These are phyloP conservation scores for Prenolepis imparis DNA, from an alignment of 2,888 invertebrate species.

Conservation along the genomic window DNA sequence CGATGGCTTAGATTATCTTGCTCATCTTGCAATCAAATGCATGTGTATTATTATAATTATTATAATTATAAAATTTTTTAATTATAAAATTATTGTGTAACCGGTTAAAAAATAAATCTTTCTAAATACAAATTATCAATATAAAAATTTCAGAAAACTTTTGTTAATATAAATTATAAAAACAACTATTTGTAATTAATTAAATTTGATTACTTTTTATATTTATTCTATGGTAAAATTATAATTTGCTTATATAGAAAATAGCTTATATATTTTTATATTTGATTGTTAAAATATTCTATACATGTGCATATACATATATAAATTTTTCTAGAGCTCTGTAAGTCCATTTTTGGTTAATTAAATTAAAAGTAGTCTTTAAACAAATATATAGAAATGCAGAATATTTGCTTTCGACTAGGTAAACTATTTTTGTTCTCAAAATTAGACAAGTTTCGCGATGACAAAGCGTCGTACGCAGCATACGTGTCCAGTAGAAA, in stretches of 20 bases:
- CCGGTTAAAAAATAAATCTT: neutral
- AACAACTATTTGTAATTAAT: no score
- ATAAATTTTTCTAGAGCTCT: neutral
- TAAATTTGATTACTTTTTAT: neutral
- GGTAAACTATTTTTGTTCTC: neutral
- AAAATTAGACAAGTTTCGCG: neutral
- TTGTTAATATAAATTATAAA: neutral
- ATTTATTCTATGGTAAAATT: neutral
- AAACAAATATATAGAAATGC: neutral
- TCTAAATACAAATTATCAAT: neutral
- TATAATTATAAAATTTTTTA: neutral
- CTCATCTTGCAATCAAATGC: neutral
- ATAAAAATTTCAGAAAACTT: neutral
- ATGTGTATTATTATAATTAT: neutral
- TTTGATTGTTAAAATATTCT: neutral
- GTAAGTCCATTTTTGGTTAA: neutral
- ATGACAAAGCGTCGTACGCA: neutral
- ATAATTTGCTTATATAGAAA: neutral
- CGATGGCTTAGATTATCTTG: neutral
- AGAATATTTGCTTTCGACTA: neutral
- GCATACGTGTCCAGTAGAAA: conserved; percentile 20
- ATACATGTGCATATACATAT: neutral
- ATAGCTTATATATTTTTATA: neutral
- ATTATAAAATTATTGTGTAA: neutral
- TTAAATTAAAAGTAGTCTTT: neutral